These are phyloP conservation scores for Salarias fasciatus DNA, from an alignment of 2,797 vertebrate species.

Conservation along the genomic window DNA sequence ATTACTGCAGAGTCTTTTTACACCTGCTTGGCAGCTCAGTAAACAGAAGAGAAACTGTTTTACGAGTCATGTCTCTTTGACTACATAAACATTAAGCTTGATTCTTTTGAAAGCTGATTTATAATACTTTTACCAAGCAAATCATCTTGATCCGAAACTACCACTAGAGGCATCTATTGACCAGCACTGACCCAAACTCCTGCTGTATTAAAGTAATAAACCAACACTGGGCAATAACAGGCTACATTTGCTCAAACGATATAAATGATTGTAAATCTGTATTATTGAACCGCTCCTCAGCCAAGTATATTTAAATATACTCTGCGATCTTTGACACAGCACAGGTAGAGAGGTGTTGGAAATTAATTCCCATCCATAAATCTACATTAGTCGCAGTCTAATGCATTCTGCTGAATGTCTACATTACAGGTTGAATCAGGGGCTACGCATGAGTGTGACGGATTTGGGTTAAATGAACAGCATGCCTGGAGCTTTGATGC, in stretches of 20 bases:
- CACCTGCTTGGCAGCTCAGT: conserved; percentile 50
- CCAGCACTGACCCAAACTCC: too few relatives aligned
- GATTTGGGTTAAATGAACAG: conserved; percentile 75
- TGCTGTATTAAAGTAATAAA: too few relatives aligned
- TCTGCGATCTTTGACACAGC: conserved; percentile 39
- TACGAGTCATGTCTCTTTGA: background rate
- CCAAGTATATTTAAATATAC: conserved; percentile 24
- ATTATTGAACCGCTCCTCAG: conserved; percentile 2
- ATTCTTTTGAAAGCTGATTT: background rate
- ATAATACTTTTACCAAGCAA: too few relatives aligned
- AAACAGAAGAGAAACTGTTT: conserved; percentile 17
- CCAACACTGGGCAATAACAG: too few relatives aligned
- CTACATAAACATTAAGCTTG: background rate
- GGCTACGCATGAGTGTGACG: conserved; percentile 68
- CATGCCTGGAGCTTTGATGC: conserved; percentile 73
- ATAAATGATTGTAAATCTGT: background rate
- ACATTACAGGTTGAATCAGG: conserved; percentile 72
- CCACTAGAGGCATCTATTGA: too few relatives aligned
- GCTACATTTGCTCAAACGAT: too few relatives aligned
- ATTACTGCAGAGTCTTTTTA: conserved; percentile 36
- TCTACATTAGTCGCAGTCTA: conserved; percentile 63
- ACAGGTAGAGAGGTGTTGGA: conserved; percentile 49
- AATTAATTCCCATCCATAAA: conserved; percentile 62
- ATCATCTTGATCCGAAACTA: background rate
- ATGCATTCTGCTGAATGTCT: conserved; percentile 68